phyloP scores from a whole-genome alignment of 2,113 vertebrate species.

The Aphyosemion australe region DNA sequence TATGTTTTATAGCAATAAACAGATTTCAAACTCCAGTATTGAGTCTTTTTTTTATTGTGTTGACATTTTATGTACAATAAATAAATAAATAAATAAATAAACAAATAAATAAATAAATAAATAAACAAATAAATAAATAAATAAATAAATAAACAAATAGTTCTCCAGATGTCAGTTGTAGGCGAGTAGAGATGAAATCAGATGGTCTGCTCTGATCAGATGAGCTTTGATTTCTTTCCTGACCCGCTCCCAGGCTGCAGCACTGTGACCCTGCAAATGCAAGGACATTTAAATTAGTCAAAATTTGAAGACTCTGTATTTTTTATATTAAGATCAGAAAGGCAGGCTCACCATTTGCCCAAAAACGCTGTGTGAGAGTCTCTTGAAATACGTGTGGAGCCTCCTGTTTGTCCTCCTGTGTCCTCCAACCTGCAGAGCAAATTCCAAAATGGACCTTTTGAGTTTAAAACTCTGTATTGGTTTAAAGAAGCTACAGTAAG shows the following conservation, averaged over 20 bases:
- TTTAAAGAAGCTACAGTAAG: neutral
- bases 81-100: neutral
- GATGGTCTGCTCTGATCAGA: constrained; percentile 43
- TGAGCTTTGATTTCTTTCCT: constrained; percentile 43
- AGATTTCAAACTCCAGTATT: neutral
- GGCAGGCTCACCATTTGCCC: no score
- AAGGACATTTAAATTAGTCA: neutral
- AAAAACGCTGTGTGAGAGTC: no score
- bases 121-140: no score
- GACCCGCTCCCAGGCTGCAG: constrained; percentile 70
- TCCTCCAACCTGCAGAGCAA: no score
- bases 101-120: neutral
- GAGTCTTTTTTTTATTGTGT: constrained; percentile 6
- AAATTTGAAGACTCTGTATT: no score
- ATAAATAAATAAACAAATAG: no score
- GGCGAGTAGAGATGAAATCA: constrained; percentile 21
- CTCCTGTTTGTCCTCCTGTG: no score
- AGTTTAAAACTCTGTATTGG: neutral
- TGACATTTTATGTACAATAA: neutral
- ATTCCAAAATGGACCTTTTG: no score
- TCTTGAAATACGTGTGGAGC: no score
- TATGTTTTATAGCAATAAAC: constrained; percentile 13
- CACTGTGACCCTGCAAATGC: constrained; percentile 53
- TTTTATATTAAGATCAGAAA: no score
- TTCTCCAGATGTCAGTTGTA: neutral